phyloP scores from a whole-genome alignment of 2,113 vertebrate species.

The Pomatostomus ruficeps region DNA sequence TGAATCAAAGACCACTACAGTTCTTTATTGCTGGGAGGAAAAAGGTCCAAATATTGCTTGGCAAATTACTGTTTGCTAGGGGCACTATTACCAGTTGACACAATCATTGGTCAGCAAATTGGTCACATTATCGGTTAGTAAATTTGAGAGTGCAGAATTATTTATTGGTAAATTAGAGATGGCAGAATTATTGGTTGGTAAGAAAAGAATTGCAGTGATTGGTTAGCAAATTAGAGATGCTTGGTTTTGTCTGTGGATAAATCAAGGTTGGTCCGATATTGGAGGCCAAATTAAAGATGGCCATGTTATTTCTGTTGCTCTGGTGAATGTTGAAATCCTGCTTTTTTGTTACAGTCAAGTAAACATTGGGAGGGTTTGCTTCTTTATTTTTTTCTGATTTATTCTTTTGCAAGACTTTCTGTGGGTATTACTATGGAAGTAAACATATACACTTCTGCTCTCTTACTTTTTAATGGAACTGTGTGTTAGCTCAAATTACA shows the following conservation, averaged over 20 bases:
- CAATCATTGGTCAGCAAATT: conserved; percentile 77
- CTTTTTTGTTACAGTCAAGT: conserved; percentile 1
- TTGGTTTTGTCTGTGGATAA: conserved; percentile 73
- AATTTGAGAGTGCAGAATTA: conserved; percentile 79
- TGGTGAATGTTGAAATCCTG: conserved; percentile 28
- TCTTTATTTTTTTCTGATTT: background rate
- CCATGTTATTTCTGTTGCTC: conserved; percentile 65
- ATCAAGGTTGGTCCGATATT: conserved; percentile 67
- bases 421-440: background rate
- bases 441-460: background rate
- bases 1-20: conserved; percentile 50
- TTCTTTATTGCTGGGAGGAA: conserved; percentile 61
- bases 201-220: conserved; percentile 71
- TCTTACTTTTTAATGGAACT: background rate
- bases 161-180: conserved; percentile 81
- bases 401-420: background rate
- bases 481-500: background rate
- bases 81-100: conserved; percentile 72
- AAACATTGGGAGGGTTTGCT: background rate
- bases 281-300: conserved; percentile 74
- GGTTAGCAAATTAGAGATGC: conserved; percentile 75
- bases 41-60: conserved; percentile 69
- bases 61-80: conserved; percentile 72
- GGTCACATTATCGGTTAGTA: conserved; percentile 77
- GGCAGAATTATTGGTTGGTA: conserved; percentile 80